Base-by-base conservation (phyloP, 2,797 vertebrate genomes). In the Phrynocephalus guinanensis region DNA sequence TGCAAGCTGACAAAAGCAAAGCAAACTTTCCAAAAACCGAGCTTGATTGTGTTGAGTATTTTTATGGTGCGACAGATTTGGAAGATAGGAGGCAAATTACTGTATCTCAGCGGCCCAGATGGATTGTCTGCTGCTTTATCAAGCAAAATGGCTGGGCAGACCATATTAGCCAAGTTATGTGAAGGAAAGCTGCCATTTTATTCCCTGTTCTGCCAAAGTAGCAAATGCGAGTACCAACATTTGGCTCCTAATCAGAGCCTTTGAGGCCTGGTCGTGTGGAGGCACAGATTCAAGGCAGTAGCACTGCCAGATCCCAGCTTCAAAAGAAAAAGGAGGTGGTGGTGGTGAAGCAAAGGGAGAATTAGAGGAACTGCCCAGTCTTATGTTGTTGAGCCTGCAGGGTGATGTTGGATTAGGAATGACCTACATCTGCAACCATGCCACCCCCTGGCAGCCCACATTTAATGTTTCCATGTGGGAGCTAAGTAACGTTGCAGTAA, bases 51-150 rank as follows among this genome's bases (percentile, higher is more conserved):
- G 30, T 63, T 82, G 83, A 76, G 63, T 33, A 1, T 75, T 80
- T 80, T 88, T 48, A 81, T 85, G 60, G 26, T 18, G 5, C 76
- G 48, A 87, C 71, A 83, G 73, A 78, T 77, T 66, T 87, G 86
- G 79, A 83, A 82, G 63, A 67, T 90, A 87, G 73, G 48, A 88
- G 70, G 83, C 84, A 56, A 68, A 63, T 82, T 87, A 44, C 38
- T 44, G 38, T 44, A 44, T 44, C 70, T 68, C 75, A 63, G 80
- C 70, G 76, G 86, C 67, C 86, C 73, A 5, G 86, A 85, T 80
- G 83, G 86, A 86, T 67, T 72, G 22, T 80, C 33, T 83, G 60
- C 0, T 8, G 1, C 28, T 16, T 78, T 75, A n/a, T 87, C 91
- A 56, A 84, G 66, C 30, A 82, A 83, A 91, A 66, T 60, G 68